Percentiles rank a stretch among this genome's conserved stretches.
Conservation (phyloP, 2,797 vertebrate genomes). For the Phrynocephalus vlangalii region DNA sequence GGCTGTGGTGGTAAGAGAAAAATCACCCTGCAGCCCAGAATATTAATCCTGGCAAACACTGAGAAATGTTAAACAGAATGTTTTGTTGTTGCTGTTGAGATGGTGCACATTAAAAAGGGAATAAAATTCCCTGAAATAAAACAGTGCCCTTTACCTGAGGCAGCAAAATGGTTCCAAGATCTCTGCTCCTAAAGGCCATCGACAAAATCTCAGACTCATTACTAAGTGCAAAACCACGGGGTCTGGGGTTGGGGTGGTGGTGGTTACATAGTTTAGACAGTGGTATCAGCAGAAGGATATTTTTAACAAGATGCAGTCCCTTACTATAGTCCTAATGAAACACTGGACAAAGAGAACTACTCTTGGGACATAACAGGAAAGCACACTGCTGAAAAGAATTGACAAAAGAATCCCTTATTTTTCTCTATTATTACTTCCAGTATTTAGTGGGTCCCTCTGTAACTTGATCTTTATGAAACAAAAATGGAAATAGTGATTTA, state of each 20-base stretch:
- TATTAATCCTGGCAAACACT: constrained; percentile 6
- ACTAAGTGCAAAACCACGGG: neutral
- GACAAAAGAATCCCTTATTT: neutral
- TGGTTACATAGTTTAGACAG: neutral
- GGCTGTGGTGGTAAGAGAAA: neutral
- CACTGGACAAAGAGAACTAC: neutral
- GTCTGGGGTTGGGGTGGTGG: neutral
- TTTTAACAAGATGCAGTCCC: neutral
- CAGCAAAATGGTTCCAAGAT: neutral
- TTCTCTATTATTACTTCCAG: neutral
- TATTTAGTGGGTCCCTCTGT: neutral
- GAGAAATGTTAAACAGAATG: constrained; percentile 34
- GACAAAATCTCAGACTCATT: neutral
- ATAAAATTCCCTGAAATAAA: neutral
- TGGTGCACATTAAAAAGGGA: constrained; percentile 4
- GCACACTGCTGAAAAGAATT: neutral
- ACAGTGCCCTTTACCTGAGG: neutral
- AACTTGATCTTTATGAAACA: neutral
- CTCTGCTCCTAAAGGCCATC: neutral
- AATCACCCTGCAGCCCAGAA: neutral
- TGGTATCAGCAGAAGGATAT: neutral
- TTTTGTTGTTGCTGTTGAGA: neutral
- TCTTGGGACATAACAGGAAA: neutral
- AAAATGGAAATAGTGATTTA: neutral
- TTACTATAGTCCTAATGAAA: neutral